Evolutionary conservation across 2,113 vertebrate species (phyloP).

Genomic region (Argyrosomus japonicus): DNA sequence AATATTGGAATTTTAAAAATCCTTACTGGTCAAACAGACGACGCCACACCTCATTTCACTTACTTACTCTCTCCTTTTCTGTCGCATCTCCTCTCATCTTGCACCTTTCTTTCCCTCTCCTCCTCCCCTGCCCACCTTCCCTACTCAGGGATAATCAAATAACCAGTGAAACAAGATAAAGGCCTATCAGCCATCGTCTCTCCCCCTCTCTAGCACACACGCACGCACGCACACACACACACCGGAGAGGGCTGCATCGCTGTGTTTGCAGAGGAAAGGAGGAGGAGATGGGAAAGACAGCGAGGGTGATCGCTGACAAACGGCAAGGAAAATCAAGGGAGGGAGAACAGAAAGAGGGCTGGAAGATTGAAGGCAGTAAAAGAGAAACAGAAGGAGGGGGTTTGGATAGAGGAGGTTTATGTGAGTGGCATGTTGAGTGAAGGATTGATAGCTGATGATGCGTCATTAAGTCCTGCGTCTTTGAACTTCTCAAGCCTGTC

Average conservation of each 20-base stretch:
- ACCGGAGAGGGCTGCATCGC: conserved; percentile 32
- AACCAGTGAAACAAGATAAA: conserved; percentile 73
- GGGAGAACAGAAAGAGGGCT: conserved; percentile 11
- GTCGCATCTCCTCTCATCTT: conserved; percentile 63
- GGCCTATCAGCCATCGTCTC: conserved; percentile 59
- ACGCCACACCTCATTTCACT: conserved; percentile 43
- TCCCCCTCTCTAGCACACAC: not conserved
- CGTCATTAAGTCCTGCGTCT: conserved; percentile 40
- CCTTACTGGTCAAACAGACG: conserved; percentile 7
- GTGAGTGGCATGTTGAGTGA: conserved; percentile 45
- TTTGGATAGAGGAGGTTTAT: conserved; percentile 23
- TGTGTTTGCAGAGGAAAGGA: conserved; percentile 22
- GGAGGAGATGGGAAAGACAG: not conserved
- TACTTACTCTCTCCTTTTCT: conserved; percentile 22
- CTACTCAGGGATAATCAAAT: conserved; percentile 72
- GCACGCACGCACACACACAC: conserved; percentile 26
- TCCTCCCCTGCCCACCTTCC: conserved; percentile 38
- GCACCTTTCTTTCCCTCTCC: conserved; percentile 36
- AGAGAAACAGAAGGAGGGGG: conserved; percentile 13
- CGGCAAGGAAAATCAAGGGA: conserved; percentile 11
- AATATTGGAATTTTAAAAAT: not conserved
- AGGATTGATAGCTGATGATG: conserved; percentile 50
- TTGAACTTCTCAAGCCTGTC: conserved; percentile 29
- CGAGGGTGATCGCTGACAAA: conserved; percentile 15
- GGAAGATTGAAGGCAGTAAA: conserved; percentile 12